A percentile compares a stretch with the other conserved stretches of the same genome.
phyloP scores from a whole-genome alignment of 2,113 vertebrate species.

The Phalacrocorax brasilianus region DNA sequence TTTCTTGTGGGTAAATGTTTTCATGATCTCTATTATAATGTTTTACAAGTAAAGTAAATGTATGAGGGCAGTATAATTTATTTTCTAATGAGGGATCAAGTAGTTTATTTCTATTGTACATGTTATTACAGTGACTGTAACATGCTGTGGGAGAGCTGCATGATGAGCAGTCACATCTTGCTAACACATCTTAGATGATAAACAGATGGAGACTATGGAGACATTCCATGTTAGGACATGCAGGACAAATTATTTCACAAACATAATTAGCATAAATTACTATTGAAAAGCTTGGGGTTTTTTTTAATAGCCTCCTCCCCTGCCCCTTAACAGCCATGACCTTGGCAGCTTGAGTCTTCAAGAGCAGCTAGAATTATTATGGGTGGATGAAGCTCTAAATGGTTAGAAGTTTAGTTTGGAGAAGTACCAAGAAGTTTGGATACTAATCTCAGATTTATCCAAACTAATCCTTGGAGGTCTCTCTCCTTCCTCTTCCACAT shows the following conservation, averaged over 20 bases:
- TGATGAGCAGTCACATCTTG: slow-evolving; percentile 59
- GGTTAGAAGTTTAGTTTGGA: slow-evolving; percentile 41
- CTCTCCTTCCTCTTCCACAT: not conserved
- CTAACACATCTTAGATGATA: slow-evolving; percentile 59
- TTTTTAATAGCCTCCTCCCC: not conserved
- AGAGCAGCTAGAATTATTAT: not conserved
- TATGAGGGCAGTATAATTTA: slow-evolving; percentile 50
- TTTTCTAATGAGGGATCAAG: slow-evolving; percentile 64
- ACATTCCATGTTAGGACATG: slow-evolving; percentile 9
- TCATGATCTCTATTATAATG: slow-evolving; percentile 50
- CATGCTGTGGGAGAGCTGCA: slow-evolving; percentile 51
- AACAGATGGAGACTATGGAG: slow-evolving; percentile 46
- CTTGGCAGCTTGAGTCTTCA: not conserved
- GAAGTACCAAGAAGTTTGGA: slow-evolving; percentile 15
- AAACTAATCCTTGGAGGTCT: slow-evolving; percentile 21
- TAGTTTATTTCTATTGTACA: slow-evolving; percentile 61
- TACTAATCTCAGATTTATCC: slow-evolving; percentile 43
- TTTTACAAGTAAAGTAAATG: slow-evolving; percentile 57
- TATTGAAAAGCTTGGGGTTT: not conserved
- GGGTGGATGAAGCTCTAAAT: slow-evolving; percentile 11
- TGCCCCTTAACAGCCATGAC: not conserved
- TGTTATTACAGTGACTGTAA: slow-evolving; percentile 47
- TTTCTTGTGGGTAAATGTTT: slow-evolving; percentile 64
- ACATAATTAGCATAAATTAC: slow-evolving; percentile 38
- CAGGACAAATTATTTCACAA: slow-evolving; percentile 23